phyloP scores from a whole-genome alignment of 2,797 vertebrate genomes.

The Danio aesculapii region DNA sequence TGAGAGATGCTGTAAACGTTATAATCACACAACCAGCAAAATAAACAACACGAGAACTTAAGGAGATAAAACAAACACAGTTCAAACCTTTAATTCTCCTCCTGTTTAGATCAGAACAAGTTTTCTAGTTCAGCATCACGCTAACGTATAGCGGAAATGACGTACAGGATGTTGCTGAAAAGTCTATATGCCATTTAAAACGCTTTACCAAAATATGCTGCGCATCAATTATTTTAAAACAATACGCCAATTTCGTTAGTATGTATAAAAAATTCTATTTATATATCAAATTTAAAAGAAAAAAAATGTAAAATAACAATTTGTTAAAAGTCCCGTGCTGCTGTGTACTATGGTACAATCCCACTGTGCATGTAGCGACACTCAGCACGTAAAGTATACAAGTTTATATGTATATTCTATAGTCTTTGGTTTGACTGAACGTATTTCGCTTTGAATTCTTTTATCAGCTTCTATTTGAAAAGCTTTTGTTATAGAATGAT shows the following conservation, averaged over 20 bases:
- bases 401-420: not conserved
- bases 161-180: not conserved
- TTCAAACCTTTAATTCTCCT: conserved; percentile 10
- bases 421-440: not conserved
- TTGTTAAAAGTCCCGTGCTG: not conserved
- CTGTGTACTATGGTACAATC: not conserved
- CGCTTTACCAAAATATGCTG: no score
- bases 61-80: not conserved
- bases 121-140: conserved; percentile 17
- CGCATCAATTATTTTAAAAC: not conserved
- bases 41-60: not conserved
- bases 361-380: not conserved
- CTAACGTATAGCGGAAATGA: conserved; percentile 33
- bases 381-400: not conserved
- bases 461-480: not conserved
- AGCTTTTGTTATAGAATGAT: not conserved
- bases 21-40: not conserved
- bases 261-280: not conserved
- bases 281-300: not conserved
- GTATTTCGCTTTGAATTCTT: not conserved
- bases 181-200: not conserved
- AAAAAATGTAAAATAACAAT: not conserved
- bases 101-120: conserved; percentile 12
- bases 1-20: not conserved
- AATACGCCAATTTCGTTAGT: not conserved